Evolutionary conservation across 1,140 invertebrate species (phyloP).

Genomic region (Leucophenga varia): DNA sequence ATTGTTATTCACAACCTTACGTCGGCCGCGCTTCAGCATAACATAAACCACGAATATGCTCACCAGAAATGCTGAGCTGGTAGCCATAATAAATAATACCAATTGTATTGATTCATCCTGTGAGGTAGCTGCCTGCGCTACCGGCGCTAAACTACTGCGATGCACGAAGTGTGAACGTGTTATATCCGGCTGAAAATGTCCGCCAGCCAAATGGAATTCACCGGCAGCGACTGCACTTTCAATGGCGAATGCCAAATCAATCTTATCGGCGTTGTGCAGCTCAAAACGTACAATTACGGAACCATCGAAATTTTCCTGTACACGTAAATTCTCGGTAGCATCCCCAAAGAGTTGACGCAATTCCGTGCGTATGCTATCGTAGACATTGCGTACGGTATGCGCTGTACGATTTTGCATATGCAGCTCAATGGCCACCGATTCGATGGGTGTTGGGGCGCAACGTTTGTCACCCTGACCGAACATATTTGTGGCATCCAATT

Average conservation of each 20-base stretch:
- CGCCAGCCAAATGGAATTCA: constrained; percentile 32
- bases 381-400: constrained; percentile 36
- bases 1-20: constrained; percentile 23
- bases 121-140: constrained; percentile 35
- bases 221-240: constrained; percentile 39
- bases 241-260: constrained; percentile 52
- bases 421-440: constrained; percentile 48
- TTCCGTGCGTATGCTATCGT: constrained; percentile 42
- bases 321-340: constrained; percentile 46
- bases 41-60: constrained; percentile 53
- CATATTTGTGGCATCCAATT: constrained; percentile 64
- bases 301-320: constrained; percentile 54
- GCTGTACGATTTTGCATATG: constrained; percentile 38
- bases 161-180: constrained; percentile 50
- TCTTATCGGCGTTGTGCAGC: constrained; percentile 45
- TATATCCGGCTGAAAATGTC: constrained; percentile 41
- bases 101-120: constrained; percentile 45
- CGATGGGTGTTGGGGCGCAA: constrained; percentile 41
- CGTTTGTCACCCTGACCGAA: constrained; percentile 61
- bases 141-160: constrained; percentile 23
- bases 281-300: constrained; percentile 44
- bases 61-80: constrained; percentile 51
- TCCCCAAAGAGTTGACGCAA: constrained; percentile 43
- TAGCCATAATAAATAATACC: constrained; percentile 52
- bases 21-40: constrained; percentile 46